Evolutionary conservation across 2,888 invertebrate genomes (phyloP).

Genomic region (Monoplex corrugatus): DNA sequence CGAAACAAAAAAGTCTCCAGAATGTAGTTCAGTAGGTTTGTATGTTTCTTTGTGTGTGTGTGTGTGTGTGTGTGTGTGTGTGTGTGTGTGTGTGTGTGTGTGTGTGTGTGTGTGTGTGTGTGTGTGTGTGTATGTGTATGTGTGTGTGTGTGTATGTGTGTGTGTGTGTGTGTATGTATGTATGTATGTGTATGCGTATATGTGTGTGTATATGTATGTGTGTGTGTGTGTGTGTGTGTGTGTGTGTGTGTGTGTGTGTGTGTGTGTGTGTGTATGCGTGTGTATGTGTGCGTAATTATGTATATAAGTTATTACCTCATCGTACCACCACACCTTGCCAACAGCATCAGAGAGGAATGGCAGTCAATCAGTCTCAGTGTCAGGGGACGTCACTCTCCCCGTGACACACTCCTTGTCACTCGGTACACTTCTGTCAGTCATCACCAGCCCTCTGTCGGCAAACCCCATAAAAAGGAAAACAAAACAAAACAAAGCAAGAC

Average conservation of each 20-base stretch:
- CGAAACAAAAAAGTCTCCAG: no score
- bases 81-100: background rate
- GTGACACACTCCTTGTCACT: no score
- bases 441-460: no score
- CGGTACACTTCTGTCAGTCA: no score
- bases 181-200: background rate
- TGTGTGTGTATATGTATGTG: background rate
- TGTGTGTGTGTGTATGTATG: slow-evolving; percentile 1
- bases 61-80: slow-evolving; percentile 23
- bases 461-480: no score
- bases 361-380: no score
- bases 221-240: no score
- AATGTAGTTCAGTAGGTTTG: no score
- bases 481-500: no score
- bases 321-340: background rate
- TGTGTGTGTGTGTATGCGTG: background rate
- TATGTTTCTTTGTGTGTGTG: slow-evolving; percentile 2
- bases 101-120: background rate
- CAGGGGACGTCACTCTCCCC: no score
- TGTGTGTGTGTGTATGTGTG: background rate
- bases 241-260: background rate
- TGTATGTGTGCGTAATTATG: no score
- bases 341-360: background rate
- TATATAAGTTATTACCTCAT: no score
- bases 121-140: background rate